Conservation (phyloP, 2,888 invertebrate species). For the Esperia sulphurella region DNA sequence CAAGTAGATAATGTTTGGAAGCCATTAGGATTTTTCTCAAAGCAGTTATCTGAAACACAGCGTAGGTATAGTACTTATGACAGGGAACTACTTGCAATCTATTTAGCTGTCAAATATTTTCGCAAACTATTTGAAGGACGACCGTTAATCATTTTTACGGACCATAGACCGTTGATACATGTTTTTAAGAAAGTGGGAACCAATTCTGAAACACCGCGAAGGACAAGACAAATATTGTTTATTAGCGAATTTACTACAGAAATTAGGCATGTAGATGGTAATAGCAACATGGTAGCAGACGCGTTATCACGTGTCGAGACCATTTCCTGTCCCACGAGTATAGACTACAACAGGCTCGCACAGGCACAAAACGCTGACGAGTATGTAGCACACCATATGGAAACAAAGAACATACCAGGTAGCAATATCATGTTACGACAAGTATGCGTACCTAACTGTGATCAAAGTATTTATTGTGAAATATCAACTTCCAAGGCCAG, state of each 20-base stretch:
- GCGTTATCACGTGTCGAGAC: constrained; percentile 4
- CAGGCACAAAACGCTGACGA: background rate
- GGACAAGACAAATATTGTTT: constrained; percentile 2
- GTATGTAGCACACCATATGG: no score
- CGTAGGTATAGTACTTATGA: constrained; percentile 8
- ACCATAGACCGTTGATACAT: background rate
- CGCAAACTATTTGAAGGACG: constrained; percentile 13
- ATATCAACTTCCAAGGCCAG: background rate
- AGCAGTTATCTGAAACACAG: constrained; percentile 3
- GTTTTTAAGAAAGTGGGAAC: background rate
- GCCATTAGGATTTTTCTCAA: constrained; percentile 19
- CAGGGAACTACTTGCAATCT: constrained; percentile 18
- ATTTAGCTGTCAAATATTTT: constrained; percentile 14
- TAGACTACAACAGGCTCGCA: constrained; percentile 4
- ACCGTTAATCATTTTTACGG: background rate
- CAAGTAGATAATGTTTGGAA: constrained; percentile 6
- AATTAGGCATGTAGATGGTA: background rate
- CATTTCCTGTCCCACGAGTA: constrained; percentile 1
- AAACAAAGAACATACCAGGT: no score
- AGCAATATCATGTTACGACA: background rate
- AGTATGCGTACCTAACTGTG: background rate
- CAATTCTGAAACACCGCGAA: background rate
- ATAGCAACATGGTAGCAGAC: background rate
- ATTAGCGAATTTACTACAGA: constrained; percentile 4
- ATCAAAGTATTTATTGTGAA: background rate